phyloP scores from a whole-genome alignment of 2,888 invertebrate genomes.

The Caenorhabditis zanzibari region DNA sequence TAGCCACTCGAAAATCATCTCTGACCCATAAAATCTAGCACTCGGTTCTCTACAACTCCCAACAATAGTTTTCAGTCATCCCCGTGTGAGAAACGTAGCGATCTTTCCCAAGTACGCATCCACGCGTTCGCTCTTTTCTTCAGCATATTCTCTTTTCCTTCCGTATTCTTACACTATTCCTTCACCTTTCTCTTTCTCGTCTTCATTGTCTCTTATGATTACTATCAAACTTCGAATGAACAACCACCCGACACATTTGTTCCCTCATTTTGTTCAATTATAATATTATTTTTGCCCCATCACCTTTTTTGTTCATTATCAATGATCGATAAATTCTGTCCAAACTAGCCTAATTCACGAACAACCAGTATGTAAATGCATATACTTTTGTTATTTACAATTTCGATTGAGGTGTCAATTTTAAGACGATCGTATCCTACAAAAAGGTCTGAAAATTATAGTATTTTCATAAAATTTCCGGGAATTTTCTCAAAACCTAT shows the following conservation, averaged over 20 bases:
- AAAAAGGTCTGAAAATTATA: no score
- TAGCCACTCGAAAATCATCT: constrained; percentile 28
- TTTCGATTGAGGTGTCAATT: no score
- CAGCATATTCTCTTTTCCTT: constrained; percentile 11
- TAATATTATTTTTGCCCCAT: constrained; percentile 53
- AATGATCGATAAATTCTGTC: constrained; percentile 63
- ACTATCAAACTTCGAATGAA: constrained; percentile 51
- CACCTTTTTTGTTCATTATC: constrained; percentile 57
- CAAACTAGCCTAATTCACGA: constrained; percentile 6
- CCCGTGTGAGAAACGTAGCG: constrained; percentile 59
- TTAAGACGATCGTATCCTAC: no score
- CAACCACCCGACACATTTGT: constrained; percentile 43
- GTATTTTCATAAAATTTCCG: not conserved
- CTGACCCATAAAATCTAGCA: constrained; percentile 29
- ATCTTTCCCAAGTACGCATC: constrained; percentile 27
- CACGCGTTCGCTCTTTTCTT: constrained; percentile 41
- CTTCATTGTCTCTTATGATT: constrained; percentile 58
- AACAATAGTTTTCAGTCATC: constrained; percentile 56
- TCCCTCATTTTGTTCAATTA: constrained; percentile 52
- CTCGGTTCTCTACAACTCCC: constrained; percentile 32
- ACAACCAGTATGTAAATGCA: not conserved
- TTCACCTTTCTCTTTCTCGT: constrained; percentile 40
- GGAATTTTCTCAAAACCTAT: no score
- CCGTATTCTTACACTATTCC: constrained; percentile 49
- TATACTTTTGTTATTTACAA: not conserved